These are phyloP conservation scores for Meliscaeva auricollis DNA, from an alignment of 2,888 invertebrate genomes.

Conservation along the genomic window DNA sequence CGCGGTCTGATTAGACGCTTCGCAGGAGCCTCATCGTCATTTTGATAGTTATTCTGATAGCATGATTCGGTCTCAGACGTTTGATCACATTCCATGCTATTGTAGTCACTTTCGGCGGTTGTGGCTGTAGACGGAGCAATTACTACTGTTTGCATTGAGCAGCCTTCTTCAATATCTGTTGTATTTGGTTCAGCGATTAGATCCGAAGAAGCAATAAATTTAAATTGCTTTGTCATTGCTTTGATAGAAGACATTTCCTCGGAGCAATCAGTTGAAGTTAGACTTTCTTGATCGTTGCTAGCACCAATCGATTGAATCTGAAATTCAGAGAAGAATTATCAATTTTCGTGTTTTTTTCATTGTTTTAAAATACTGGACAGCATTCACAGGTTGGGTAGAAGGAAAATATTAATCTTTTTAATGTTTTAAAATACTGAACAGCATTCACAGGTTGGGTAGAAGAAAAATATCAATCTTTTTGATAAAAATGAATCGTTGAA, in stretches of 20 bases:
- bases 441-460: too few species aligned
- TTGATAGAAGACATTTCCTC: slow-evolving; percentile 81
- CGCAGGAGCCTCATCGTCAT: slow-evolving; percentile 21
- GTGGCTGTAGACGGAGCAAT: slow-evolving; percentile 80
- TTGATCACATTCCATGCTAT: slow-evolving; percentile 86
- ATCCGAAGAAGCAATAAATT: slow-evolving; percentile 81
- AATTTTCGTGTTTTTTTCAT: background rate
- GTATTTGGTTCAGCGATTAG: slow-evolving; percentile 80
- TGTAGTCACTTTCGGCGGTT: slow-evolving; percentile 80
- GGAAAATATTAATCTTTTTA: too few species aligned
- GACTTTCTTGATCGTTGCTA: slow-evolving; percentile 66
- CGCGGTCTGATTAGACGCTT: slow-evolving; percentile 69
- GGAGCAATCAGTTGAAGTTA: slow-evolving; percentile 76
- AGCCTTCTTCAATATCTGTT: slow-evolving; percentile 41
- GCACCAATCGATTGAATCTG: slow-evolving; percentile 62
- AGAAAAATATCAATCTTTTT: too few species aligned
- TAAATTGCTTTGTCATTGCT: slow-evolving; percentile 82
- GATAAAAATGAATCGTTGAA: too few species aligned
- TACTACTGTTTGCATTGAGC: slow-evolving; percentile 71
- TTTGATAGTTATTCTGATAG: slow-evolving; percentile 76
- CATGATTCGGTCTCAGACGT: slow-evolving; percentile 86
- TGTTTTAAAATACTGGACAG: background rate
- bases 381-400: too few species aligned
- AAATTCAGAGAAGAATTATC: slow-evolving; percentile 18
- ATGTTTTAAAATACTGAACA: too few species aligned